Evolutionary conservation across 2,797 vertebrate genomes (phyloP).

Genomic region (Loris lydekkerianus): DNA sequence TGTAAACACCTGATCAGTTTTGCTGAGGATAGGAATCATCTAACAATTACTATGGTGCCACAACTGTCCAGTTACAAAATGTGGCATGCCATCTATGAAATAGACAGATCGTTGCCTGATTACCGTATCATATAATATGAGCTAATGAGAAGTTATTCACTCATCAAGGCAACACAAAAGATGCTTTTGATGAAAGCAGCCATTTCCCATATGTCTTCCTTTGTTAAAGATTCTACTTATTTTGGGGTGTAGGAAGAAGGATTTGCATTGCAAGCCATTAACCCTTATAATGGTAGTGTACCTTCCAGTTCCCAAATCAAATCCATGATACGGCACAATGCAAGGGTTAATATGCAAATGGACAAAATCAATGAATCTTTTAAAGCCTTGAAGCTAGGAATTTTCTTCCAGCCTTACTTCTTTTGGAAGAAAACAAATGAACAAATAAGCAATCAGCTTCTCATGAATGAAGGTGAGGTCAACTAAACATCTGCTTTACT

Average conservation of each 20-base stretch:
- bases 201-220: conserved; percentile 76
- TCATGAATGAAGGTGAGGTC: conserved; percentile 61
- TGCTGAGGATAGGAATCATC: conserved; percentile 25
- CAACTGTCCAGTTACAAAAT: conserved; percentile 55
- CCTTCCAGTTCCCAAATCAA: conserved; percentile 7
- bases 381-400: not conserved
- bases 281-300: conserved; percentile 36
- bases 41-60: conserved; percentile 46
- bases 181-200: conserved; percentile 75
- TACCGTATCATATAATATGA: conserved; percentile 79
- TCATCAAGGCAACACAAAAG: conserved; percentile 76
- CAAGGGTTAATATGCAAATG: not conserved
- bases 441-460: conserved; percentile 64
- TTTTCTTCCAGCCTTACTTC: conserved; percentile 25
- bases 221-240: conserved; percentile 75
- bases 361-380: conserved; percentile 46
- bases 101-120: conserved; percentile 75
- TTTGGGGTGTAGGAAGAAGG: conserved; percentile 69
- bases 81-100: conserved; percentile 68
- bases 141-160: conserved; percentile 78
- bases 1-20: not conserved
- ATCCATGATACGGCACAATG: not conserved
- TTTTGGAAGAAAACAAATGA: conserved; percentile 54
- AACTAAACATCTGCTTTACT: conserved; percentile 61
- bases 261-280: conserved; percentile 76